Percentiles rank a stretch among this genome's conserved stretches.
Conservation (phyloP, 2,797 vertebrate species). For the Squalus acanthias region DNA sequence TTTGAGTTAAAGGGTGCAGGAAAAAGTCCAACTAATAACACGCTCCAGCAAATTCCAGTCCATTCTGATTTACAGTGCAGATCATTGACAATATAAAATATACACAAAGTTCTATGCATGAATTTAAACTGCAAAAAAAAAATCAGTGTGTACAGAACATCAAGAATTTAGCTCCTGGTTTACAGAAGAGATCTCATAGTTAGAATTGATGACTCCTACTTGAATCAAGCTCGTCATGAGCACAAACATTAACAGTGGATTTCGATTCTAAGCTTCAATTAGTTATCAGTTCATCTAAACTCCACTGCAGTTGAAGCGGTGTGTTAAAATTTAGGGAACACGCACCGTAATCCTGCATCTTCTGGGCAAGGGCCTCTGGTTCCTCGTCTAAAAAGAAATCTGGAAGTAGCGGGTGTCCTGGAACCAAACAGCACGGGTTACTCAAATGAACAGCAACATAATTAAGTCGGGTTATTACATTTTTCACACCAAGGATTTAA, state of each 20-base stretch:
- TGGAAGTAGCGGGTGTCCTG: slow-evolving; percentile 82
- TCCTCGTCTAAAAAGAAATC: slow-evolving; percentile 88
- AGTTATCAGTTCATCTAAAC: not conserved
- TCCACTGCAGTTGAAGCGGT: not conserved
- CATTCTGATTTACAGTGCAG: not conserved
- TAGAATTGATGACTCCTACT: not conserved
- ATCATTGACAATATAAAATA: not conserved
- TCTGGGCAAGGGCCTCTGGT: slow-evolving; percentile 53
- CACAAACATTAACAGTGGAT: not conserved
- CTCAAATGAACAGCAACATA: not conserved
- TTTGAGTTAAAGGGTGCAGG: too few species aligned
- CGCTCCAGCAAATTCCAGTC: not conserved
- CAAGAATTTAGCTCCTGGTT: not conserved
- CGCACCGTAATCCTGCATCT: slow-evolving; percentile 67
- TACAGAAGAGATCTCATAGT: not conserved
- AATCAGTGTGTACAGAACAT: not conserved
- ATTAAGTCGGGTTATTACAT: not conserved
- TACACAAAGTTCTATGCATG: not conserved
- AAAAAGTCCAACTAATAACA: not conserved
- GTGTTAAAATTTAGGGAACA: not conserved
- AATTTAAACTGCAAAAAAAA: not conserved
- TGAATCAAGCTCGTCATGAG: not conserved
- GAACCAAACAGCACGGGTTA: slow-evolving; percentile 6
- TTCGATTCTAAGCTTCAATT: not conserved
- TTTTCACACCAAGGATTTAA: not conserved